Percentiles rank a stretch among this genome's conserved stretches.
Conservation (phyloP, 2,797 vertebrate species). For the Echeneis naucrates region DNA sequence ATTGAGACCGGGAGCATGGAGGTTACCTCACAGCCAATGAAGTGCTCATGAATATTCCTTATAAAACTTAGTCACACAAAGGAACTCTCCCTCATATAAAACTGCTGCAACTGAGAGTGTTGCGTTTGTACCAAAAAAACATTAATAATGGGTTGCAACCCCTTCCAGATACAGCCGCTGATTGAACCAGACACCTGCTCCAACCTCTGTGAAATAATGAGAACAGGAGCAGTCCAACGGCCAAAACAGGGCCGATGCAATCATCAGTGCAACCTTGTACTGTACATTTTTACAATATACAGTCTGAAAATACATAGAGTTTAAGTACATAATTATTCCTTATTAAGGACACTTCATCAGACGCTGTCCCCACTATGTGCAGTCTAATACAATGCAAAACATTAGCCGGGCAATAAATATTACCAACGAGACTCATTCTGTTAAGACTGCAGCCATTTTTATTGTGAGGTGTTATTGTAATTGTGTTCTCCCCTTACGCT, state of each 20-base stretch:
- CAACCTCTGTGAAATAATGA: slow-evolving; percentile 46
- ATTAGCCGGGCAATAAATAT: not conserved
- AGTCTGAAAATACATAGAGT: slow-evolving; percentile 5
- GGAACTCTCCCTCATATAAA: not conserved
- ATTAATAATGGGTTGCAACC: slow-evolving; percentile 25
- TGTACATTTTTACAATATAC: slow-evolving; percentile 5
- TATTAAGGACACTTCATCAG: not conserved
- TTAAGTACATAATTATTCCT: slow-evolving; percentile 14
- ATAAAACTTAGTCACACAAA: not conserved
- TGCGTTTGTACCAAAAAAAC: slow-evolving; percentile 2
- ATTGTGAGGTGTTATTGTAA: slow-evolving; percentile 12
- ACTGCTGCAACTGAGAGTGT: not conserved
- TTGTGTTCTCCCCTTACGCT: slow-evolving; percentile 10
- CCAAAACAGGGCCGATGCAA: slow-evolving; percentile 29
- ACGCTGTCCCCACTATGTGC: not conserved
- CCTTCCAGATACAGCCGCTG: slow-evolving; percentile 36
- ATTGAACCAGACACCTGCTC: slow-evolving; percentile 52
- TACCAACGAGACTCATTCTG: not conserved
- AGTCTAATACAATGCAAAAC: slow-evolving; percentile 1
- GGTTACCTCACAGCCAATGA: not conserved
- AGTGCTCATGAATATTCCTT: not conserved
- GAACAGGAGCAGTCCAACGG: slow-evolving; percentile 15
- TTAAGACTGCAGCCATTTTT: slow-evolving; percentile 25
- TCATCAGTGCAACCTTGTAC: slow-evolving; percentile 10
- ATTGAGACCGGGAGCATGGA: not conserved